Evolutionary conservation across 2,113 vertebrate species (phyloP).

Genomic region (Tachysurus fulvidraco): DNA sequence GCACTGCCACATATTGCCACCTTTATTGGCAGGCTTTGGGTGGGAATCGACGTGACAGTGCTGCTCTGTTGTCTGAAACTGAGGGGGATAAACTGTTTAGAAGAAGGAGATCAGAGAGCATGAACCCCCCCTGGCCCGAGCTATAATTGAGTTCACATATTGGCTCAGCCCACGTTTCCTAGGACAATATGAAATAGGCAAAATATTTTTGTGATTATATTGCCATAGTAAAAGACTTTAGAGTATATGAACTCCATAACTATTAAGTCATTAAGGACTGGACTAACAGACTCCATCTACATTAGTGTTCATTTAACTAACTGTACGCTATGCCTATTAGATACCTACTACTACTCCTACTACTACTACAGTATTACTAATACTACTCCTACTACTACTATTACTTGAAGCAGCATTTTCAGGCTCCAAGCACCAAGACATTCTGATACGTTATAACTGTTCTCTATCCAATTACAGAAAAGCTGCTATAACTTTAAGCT

Average conservation of each 20-base stretch:
- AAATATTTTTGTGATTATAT: slow-evolving; percentile 9
- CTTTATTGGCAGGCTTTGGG: slow-evolving; percentile 48
- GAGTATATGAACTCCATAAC: background rate
- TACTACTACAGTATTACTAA: background rate
- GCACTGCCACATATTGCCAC: slow-evolving; percentile 35
- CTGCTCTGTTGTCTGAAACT: slow-evolving; percentile 31
- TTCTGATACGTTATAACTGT: too few species aligned
- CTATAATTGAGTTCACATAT: slow-evolving; percentile 24
- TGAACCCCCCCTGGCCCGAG: slow-evolving; percentile 14
- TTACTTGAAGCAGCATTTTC: background rate
- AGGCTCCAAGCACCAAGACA: too few species aligned
- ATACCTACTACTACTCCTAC: background rate
- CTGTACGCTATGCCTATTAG: background rate
- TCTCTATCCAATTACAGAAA: too few species aligned
- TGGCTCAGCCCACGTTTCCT: background rate
- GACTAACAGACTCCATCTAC: background rate
- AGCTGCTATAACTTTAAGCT: too few species aligned
- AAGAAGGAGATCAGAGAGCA: slow-evolving; percentile 33
- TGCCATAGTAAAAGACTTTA: background rate
- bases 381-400: background rate
- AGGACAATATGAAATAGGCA: slow-evolving; percentile 3
- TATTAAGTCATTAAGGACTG: background rate
- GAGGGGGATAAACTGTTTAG: slow-evolving; percentile 39
- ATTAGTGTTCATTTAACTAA: background rate
- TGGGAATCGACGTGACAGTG: slow-evolving; percentile 26